Base-by-base conservation (phyloP, 2,888 invertebrate genomes). In the Uloborus plumipes region DNA sequence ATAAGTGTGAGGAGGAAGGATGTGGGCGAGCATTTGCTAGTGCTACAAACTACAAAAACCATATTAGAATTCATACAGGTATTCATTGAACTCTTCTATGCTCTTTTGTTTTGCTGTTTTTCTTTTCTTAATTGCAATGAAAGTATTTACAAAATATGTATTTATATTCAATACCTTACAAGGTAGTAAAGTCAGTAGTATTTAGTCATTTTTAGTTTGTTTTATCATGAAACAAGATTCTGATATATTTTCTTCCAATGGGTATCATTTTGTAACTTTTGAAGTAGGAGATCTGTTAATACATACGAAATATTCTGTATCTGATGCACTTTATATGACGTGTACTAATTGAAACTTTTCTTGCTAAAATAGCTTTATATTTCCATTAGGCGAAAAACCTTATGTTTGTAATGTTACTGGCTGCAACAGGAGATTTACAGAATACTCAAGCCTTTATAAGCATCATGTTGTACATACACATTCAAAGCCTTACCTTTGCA, bases 361-460 rank as follows among this genome's bases (percentile, higher is more conserved):
- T 39, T 39, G 39, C 3, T 39, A 26, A 22, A 20, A 55, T 26
- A 26, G 1, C 9, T 55, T 2, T 55, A 58, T 6, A 4, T 51
- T 64, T 69, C 26, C 26, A 26, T 39, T 26, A 89, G 89, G 89
- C 22, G 93, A 93, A 87, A 93, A 93, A 87, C 93, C 93, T 0
- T 93, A 92, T 86, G 90, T 91, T 22, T 93, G 93, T 87, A 89
- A 90, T 16, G 91, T 92, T 16, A 89, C 87, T 89, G 92, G 91
- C 66, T 93, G 93, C 88, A 91, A 91, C 26, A 92, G 92, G 87
- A 89, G 92, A 65, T 93, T 93, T 87, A 93, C 93, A 0, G 93
- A 93, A 88, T 93, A 93, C 88, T 93, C 93, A 69, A 93, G 92
- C 86, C 90, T 93, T 20, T 93, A 93, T 88, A 93, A 93, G 87